Evolutionary conservation across 92 coral and sea anemone species (phyloP).

Genomic region (Porites cylindrica): DNA sequence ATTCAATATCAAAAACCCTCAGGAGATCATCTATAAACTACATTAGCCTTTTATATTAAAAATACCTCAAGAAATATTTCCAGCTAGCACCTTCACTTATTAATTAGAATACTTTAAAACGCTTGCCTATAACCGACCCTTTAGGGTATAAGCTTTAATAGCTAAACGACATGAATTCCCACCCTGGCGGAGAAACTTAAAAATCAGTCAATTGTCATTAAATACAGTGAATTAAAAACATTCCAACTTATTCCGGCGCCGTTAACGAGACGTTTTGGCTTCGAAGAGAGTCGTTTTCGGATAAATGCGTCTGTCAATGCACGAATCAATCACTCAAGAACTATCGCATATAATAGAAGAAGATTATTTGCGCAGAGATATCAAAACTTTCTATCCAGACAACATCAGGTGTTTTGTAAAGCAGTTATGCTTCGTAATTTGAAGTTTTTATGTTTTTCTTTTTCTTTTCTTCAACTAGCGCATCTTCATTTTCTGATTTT

Average conservation of each 20-base stretch:
- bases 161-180: not conserved
- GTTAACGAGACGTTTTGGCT: not conserved
- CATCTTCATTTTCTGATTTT: not conserved
- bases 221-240: not conserved
- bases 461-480: not conserved
- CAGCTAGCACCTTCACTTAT: too few relatives aligned
- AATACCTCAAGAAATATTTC: not conserved
- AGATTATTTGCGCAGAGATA: not conserved
- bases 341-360: not conserved
- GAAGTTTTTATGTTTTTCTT: too few relatives aligned
- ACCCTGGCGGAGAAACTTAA: not conserved
- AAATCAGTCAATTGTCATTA: too few relatives aligned
- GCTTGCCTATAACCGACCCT: too few relatives aligned
- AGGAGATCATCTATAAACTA: not conserved
- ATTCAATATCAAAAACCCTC: too few relatives aligned
- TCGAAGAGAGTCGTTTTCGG: not conserved
- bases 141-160: not conserved
- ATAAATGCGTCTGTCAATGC: not conserved
- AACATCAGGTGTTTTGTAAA: not conserved
- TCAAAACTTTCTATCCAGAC: not conserved
- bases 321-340: not conserved
- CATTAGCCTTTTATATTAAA: not conserved
- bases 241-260: not conserved
- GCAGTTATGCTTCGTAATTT: too few relatives aligned
- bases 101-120: too few relatives aligned